A percentile compares a stretch with the other conserved stretches of the same genome.
Conservation (phyloP, 2,888 invertebrate genomes). For the Dolomedes plantarius region DNA sequence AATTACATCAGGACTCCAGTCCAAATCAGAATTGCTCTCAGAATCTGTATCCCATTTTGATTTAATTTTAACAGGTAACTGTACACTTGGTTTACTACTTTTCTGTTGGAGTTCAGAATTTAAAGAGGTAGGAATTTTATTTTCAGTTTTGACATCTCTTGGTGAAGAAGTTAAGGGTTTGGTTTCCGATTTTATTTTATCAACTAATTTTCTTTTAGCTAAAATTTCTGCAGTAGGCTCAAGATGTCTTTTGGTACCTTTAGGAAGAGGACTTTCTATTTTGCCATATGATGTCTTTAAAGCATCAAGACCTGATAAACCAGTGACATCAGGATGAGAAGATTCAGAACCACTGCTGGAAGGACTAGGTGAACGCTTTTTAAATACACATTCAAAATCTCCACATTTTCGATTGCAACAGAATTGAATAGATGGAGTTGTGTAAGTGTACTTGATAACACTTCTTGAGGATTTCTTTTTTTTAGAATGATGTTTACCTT, state of each 20-base stretch:
- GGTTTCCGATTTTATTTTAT: not conserved
- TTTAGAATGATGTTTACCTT: not conserved
- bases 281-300: conserved; percentile 43
- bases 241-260: not conserved
- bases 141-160: not conserved
- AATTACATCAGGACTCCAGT: conserved; percentile 47
- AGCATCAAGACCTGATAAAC: conserved; percentile 48
- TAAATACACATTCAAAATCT: conserved; percentile 24
- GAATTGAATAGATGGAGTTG: conserved; percentile 46
- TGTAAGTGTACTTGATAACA: conserved; percentile 43
- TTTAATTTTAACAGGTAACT: conserved; percentile 37
- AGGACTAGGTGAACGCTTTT: conserved; percentile 13
- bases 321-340: conserved; percentile 2
- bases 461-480: not conserved
- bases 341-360: not conserved
- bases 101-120: not conserved
- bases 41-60: conserved; percentile 70
- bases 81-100: not conserved
- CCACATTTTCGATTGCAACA: conserved; percentile 56
- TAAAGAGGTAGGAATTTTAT: not conserved
- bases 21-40: conserved; percentile 45
- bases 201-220: not conserved
- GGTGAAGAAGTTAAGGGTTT: conserved; percentile 6
- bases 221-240: not conserved
- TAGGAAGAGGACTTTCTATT: conserved; percentile 22